Conservation (phyloP, 2,797 vertebrate species). For the Limnodromus scolopaceus region DNA sequence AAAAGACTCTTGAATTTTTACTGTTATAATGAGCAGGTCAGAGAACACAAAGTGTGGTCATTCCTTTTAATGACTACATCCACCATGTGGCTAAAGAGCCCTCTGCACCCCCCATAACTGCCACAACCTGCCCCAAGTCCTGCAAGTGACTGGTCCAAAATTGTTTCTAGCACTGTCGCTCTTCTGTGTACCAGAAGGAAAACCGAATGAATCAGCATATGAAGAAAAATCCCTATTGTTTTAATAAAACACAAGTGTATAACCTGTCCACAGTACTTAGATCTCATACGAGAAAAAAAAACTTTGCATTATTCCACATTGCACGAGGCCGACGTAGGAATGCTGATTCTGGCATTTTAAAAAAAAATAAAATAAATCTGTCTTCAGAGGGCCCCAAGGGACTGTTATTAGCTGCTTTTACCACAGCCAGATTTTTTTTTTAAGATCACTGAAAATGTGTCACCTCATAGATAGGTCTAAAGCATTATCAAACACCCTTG, state of each 20-base stretch:
- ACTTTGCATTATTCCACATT: neutral
- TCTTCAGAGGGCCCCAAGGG: neutral
- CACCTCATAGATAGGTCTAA: neutral
- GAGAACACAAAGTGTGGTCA: neutral
- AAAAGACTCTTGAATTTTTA: neutral
- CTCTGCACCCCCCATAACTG: neutral
- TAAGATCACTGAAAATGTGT: neutral
- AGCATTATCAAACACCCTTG: neutral
- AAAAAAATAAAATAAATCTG: neutral
- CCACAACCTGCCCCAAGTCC: neutral
- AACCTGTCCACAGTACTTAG: neutral
- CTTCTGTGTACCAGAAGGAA: neutral
- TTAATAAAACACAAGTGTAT: neutral
- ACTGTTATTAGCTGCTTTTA: neutral
- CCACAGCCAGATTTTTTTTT: neutral
- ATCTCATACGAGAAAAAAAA: neutral
- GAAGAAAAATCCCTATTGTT: neutral
- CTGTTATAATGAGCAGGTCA: neutral
- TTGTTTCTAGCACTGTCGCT: neutral
- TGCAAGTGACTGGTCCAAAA: neutral
- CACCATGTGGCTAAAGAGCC: neutral
- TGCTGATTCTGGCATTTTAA: neutral
- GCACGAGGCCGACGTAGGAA: rapidly evolving
- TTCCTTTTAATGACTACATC: neutral
- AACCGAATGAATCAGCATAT: neutral